A percentile compares a stretch with the other conserved stretches of the same genome.
These are phyloP conservation scores for Nemurella pictetii DNA, from an alignment of 2,888 invertebrate genomes.

Conservation along the genomic window DNA sequence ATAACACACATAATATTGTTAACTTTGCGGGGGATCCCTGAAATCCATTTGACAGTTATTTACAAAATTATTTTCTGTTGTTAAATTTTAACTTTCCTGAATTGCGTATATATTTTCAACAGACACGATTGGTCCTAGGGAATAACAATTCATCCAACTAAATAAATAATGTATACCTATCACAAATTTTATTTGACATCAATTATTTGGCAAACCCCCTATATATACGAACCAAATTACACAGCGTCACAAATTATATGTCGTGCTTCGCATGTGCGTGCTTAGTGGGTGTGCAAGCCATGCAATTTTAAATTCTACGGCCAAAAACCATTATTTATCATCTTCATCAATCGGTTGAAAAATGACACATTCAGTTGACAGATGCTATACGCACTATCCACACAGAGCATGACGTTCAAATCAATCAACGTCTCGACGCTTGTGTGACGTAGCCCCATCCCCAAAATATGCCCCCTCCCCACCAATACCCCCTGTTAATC, in stretches of 20 bases:
- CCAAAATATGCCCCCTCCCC: conserved; percentile 12
- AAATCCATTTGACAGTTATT: not conserved
- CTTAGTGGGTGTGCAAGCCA: not conserved
- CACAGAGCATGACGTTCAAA: conserved; percentile 51
- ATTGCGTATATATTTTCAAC: not conserved
- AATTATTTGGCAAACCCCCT: not conserved
- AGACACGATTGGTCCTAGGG: no score
- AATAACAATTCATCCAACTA: not conserved
- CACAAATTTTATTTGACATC: not conserved
- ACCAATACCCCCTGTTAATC: conserved; percentile 43
- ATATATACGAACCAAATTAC: not conserved
- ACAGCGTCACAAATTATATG: not conserved
- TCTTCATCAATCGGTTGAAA: not conserved
- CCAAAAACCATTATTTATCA: not conserved
- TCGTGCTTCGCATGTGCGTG: not conserved
- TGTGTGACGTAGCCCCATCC: conserved; percentile 21
- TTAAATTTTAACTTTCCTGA: not conserved
- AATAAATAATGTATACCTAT: not conserved
- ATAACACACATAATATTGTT: no score
- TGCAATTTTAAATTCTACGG: not conserved
- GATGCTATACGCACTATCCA: conserved; percentile 47
- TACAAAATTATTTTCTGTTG: not conserved
- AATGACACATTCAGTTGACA: conserved; percentile 49
- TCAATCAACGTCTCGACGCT: conserved; percentile 43
- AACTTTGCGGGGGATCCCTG: not conserved